Conservation (phyloP, 1,140 invertebrate genomes). For the Cylas formicarius region DNA sequence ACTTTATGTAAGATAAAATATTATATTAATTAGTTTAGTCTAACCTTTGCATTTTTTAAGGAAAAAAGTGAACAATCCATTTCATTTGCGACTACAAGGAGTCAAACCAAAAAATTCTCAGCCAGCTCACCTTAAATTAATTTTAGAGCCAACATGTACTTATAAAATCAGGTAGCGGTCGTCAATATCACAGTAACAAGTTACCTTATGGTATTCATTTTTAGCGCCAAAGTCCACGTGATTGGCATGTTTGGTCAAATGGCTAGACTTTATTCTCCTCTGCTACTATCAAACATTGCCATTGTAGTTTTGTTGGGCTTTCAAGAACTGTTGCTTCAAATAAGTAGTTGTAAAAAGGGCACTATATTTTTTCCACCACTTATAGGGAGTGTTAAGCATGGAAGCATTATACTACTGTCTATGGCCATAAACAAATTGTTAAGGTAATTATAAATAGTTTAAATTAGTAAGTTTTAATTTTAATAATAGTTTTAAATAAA, state of each 20-base stretch:
- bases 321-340: constrained; percentile 36
- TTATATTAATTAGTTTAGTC: not conserved
- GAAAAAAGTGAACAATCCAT: constrained; percentile 42
- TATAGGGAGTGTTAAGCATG: constrained; percentile 41
- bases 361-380: constrained; percentile 42
- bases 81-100: constrained; percentile 46
- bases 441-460: constrained; percentile 25
- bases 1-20: constrained; percentile 48
- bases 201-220: constrained; percentile 21
- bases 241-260: constrained; percentile 39
- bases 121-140: constrained; percentile 44
- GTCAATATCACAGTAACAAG: not conserved
- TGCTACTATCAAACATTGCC: constrained; percentile 41
- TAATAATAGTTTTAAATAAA: too few relatives aligned
- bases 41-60: constrained; percentile 33
- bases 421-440: constrained; percentile 31
- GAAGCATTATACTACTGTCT: constrained; percentile 39
- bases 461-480: too few relatives aligned
- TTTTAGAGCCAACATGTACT: constrained; percentile 51
- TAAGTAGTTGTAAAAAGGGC: constrained; percentile 23
- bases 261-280: constrained; percentile 40
- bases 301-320: constrained; percentile 42
- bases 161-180: constrained; percentile 48
- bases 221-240: constrained; percentile 36
- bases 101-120: constrained; percentile 39